These are phyloP conservation scores for Saccopteryx leptura DNA, from an alignment of 2,113 vertebrate species.

Conservation along the genomic window DNA sequence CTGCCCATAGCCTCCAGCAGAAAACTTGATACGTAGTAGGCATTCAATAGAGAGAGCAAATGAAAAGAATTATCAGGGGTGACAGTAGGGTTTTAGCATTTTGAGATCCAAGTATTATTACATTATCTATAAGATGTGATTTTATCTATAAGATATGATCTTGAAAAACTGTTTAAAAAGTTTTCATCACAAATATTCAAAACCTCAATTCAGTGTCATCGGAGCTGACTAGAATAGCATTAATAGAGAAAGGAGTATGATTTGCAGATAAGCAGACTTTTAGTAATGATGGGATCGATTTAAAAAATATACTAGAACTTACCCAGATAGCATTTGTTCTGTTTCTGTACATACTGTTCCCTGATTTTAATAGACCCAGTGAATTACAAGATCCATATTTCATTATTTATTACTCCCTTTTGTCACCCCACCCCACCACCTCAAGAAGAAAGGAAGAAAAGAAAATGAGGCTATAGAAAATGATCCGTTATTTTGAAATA, in stretches of 20 bases:
- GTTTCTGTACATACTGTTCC: neutral
- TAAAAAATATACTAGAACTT: neutral
- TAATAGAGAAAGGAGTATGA: neutral
- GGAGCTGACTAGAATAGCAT: neutral
- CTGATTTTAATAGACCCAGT: neutral
- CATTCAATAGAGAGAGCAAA: neutral
- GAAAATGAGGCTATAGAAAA: neutral
- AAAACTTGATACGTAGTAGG: neutral
- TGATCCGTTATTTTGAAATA: neutral
- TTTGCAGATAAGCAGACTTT: neutral
- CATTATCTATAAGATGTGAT: neutral
- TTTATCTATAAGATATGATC: neutral
- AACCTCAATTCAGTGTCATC: neutral
- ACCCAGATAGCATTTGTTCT: neutral
- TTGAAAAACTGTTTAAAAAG: neutral
- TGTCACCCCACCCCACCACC: neutral
- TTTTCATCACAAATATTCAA: neutral
- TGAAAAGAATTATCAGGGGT: neutral
- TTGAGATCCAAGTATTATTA: neutral
- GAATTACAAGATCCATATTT: neutral
- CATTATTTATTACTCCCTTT: neutral
- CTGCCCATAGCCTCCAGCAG: neutral
- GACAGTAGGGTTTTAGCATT: neutral
- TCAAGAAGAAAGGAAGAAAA: neutral
- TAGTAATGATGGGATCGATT: neutral